phyloP scores from a whole-genome alignment of 2,888 invertebrate species.

The Trichogramma evanescens region DNA sequence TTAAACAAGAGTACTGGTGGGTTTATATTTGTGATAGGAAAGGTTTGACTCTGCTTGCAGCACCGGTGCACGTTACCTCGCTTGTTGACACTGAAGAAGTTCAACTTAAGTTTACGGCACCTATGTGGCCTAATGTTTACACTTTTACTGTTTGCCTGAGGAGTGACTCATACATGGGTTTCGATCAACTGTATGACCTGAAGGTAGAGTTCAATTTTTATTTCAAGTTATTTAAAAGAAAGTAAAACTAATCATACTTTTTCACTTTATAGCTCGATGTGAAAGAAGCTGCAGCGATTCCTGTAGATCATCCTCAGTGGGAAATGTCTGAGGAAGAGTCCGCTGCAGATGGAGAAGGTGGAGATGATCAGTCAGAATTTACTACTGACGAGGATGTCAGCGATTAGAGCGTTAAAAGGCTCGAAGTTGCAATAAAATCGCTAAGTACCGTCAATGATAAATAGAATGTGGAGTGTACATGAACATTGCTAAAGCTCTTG shows the following conservation, averaged over 20 bases:
- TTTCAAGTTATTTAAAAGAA: not conserved
- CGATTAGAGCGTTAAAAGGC: constrained; percentile 32
- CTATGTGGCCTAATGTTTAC: constrained; percentile 86
- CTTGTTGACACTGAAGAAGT: constrained; percentile 84
- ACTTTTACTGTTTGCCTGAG: constrained; percentile 87
- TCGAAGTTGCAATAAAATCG: constrained; percentile 16
- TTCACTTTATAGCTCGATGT: constrained; percentile 70
- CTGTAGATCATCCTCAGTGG: constrained; percentile 95
- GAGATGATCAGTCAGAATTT: constrained; percentile 58
- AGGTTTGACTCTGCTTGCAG: constrained; percentile 81
- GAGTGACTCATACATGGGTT: constrained; percentile 90
- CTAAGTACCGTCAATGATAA: constrained; percentile 35
- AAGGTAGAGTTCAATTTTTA: constrained; percentile 52
- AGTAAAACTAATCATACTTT: not conserved
- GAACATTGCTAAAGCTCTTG: no score
- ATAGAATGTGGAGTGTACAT: no score
- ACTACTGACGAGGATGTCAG: constrained; percentile 63
- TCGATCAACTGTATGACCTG: constrained; percentile 90
- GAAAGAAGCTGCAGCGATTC: constrained; percentile 87
- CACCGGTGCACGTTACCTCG: constrained; percentile 89
- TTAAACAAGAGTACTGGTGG: constrained; percentile 99
- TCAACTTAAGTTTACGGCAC: constrained; percentile 89
- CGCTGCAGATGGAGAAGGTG: constrained; percentile 60
- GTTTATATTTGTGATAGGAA: constrained; percentile 95
- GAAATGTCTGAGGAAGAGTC: constrained; percentile 91